These are phyloP conservation scores for Psylliodes chrysocephalus DNA, from an alignment of 2,888 invertebrate species.

Conservation along the genomic window DNA sequence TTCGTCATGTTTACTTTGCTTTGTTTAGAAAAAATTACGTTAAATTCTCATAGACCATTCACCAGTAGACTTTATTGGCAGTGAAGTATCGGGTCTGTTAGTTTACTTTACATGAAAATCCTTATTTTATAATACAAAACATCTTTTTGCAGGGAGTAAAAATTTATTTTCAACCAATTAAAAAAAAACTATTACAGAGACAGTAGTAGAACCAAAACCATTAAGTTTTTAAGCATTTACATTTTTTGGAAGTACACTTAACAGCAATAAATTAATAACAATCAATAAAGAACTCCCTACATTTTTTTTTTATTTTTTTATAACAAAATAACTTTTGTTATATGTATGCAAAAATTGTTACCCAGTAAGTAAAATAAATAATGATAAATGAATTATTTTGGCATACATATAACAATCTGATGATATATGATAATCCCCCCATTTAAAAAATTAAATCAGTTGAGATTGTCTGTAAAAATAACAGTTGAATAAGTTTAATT, in stretches of 20 bases:
- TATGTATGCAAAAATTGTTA: slow-evolving; percentile 56
- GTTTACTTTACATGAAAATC: no score
- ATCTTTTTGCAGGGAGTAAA: slow-evolving; percentile 12
- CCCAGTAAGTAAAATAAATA: slow-evolving; percentile 50
- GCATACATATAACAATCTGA: slow-evolving; percentile 51
- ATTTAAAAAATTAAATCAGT: slow-evolving; percentile 43
- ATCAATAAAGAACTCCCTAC: slow-evolving; percentile 44
- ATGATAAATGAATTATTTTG: slow-evolving; percentile 48
- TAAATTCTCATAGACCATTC: no score
- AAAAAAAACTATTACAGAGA: slow-evolving; percentile 11
- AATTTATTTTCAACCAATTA: slow-evolving; percentile 11
- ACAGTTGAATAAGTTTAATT: slow-evolving; percentile 14
- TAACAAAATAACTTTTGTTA: slow-evolving; percentile 57
- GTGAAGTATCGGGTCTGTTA: no score
- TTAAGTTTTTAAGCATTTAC: not conserved
- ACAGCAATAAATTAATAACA: slow-evolving; percentile 21
- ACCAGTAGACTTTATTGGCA: no score
- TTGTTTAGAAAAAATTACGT: no score
- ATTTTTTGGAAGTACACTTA: slow-evolving; percentile 17
- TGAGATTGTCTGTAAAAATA: slow-evolving; percentile 28
- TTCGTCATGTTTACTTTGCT: no score
- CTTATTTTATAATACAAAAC: slow-evolving; percentile 11
- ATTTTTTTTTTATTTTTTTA: slow-evolving; percentile 53
- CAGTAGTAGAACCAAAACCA: slow-evolving; percentile 15
- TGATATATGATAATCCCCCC: slow-evolving; percentile 49